Conservation (phyloP, 2,888 invertebrate genomes). For the Spicauda simplicius region DNA sequence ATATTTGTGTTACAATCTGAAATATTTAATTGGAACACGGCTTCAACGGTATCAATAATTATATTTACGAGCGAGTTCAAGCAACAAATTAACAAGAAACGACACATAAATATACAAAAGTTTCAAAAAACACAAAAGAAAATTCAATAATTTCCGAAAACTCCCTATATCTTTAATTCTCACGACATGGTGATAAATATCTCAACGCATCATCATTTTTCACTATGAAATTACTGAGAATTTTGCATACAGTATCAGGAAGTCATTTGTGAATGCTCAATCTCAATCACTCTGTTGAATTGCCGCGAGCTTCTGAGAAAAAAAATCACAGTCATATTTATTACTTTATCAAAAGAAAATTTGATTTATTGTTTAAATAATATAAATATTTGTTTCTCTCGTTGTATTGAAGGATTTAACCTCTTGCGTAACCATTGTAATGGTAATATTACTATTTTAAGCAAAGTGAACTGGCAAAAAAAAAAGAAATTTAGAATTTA, state of each 20-base stretch:
- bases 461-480: too few relatives aligned
- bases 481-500: too few relatives aligned
- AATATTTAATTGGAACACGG: too few relatives aligned
- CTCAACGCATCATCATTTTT: conserved; percentile 28
- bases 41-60: too few relatives aligned
- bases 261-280: conserved; percentile 28
- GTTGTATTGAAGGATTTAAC: too few relatives aligned
- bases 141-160: conserved; percentile 2
- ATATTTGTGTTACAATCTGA: too few relatives aligned
- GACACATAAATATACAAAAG: background rate
- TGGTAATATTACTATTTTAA: too few relatives aligned
- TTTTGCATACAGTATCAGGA: conserved; percentile 27
- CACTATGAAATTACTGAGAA: conserved; percentile 19
- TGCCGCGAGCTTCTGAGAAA: conserved; percentile 17
- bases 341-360: too few relatives aligned
- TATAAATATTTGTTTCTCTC: too few relatives aligned
- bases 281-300: conserved; percentile 32
- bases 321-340: conserved; percentile 1
- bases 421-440: too few relatives aligned
- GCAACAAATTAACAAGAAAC: background rate
- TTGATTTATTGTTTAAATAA: too few relatives aligned
- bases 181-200: conserved; percentile 27
- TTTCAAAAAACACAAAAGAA: background rate
- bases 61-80: too few relatives aligned
- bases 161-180: conserved; percentile 20